Percentiles rank a stretch among this genome's conserved stretches.
Evolutionary conservation across 2,797 vertebrate genomes (phyloP).

Genomic region (Serranus cabrilla): DNA sequence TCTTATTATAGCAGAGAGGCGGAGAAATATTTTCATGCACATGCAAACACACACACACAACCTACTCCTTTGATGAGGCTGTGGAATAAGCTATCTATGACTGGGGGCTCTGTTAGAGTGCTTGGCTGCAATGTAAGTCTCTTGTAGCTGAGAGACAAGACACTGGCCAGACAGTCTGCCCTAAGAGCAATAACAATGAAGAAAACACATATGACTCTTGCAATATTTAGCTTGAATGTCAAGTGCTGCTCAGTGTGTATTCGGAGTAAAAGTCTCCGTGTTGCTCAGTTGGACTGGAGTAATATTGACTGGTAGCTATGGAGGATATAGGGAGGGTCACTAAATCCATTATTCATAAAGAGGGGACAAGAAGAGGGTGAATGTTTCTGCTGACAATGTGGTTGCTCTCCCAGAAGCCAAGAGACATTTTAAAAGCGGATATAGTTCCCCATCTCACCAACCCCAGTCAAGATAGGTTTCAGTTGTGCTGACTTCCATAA

Average conservation of each 20-base stretch:
- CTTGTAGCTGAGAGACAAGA: constrained; percentile 51
- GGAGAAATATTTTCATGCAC: constrained; percentile 45
- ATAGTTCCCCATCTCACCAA: constrained; percentile 58
- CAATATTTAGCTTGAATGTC: constrained; percentile 59
- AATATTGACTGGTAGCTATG: constrained; percentile 59
- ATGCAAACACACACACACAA: constrained; percentile 29
- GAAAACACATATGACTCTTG: constrained; percentile 37
- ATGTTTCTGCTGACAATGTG: constrained; percentile 78
- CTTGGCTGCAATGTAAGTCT: constrained; percentile 37
- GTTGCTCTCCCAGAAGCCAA: constrained; percentile 63
- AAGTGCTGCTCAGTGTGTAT: constrained; percentile 40
- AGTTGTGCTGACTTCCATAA: constrained; percentile 65
- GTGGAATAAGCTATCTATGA: constrained; percentile 58
- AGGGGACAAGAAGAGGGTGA: constrained; percentile 66
- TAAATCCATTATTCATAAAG: constrained; percentile 82
- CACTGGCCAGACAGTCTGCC: constrained; percentile 33
- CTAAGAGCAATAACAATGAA: constrained; percentile 43
- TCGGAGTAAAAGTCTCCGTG: constrained; percentile 39
- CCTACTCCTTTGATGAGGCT: constrained; percentile 58
- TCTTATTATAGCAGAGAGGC: constrained; percentile 46
- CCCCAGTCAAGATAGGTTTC: constrained; percentile 64
- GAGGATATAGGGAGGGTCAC: constrained; percentile 67
- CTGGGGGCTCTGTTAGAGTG: constrained; percentile 45
- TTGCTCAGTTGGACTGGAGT: constrained; percentile 42
- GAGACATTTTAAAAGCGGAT: constrained; percentile 73